These are phyloP conservation scores for Schizopygopsis malacanthus DNA, from an alignment of 2,797 vertebrate genomes.

Conservation along the genomic window DNA sequence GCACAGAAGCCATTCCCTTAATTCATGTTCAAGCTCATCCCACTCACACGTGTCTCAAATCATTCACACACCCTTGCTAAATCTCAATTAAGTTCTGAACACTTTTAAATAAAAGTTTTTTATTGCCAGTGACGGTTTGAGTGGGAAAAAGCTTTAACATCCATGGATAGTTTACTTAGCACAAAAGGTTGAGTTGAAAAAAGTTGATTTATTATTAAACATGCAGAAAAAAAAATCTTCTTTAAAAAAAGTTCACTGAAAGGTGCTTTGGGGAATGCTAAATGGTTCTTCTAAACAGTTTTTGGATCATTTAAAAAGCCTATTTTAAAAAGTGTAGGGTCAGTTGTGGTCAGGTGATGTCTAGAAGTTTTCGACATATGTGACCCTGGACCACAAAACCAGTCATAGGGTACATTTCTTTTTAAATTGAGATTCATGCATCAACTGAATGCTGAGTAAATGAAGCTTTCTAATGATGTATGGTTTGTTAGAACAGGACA, in stretches of 20 bases:
- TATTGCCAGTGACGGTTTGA: not conserved
- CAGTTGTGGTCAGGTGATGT: not conserved
- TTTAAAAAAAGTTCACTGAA: not conserved
- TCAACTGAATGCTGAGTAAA: not conserved
- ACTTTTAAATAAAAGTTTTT: not conserved
- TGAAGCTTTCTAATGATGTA: not conserved
- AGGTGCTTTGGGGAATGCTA: not conserved
- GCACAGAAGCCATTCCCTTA: no score
- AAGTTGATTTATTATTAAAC: not conserved
- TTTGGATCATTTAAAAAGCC: not conserved
- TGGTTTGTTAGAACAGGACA: not conserved
- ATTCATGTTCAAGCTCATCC: conserved; percentile 1
- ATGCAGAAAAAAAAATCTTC: not conserved
- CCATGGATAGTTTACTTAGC: not conserved
- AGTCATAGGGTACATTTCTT: not conserved
- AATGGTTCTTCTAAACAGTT: not conserved
- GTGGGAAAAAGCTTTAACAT: not conserved
- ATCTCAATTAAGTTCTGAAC: not conserved
- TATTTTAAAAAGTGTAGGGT: not conserved
- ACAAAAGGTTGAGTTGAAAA: not conserved
- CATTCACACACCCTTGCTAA: not conserved
- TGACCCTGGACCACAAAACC: not conserved
- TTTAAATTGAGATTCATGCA: not conserved
- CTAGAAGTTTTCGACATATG: not conserved
- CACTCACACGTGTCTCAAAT: not conserved